Conservation (phyloP, 2,797 vertebrate species). For the Gambusia yucatana region DNA sequence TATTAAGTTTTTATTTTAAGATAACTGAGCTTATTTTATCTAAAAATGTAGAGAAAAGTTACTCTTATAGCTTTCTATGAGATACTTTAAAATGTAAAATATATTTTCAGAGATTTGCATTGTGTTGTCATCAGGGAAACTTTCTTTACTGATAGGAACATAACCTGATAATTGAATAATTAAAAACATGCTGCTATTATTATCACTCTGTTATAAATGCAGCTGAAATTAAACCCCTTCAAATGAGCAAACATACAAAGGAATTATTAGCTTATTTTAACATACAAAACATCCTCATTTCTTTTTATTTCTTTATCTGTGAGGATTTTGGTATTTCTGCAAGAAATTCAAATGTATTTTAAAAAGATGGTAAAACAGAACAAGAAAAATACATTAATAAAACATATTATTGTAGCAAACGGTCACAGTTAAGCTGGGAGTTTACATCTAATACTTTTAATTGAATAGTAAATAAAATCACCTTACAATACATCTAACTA, state of each 20-base stretch:
- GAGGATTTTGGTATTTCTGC: neutral
- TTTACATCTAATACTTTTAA: neutral
- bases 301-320: neutral
- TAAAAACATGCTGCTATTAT: neutral
- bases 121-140: neutral
- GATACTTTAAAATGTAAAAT: neutral
- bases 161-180: neutral
- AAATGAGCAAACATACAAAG: neutral
- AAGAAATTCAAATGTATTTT: neutral
- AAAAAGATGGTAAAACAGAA: neutral
- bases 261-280: neutral
- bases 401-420: neutral
- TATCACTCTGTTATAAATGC: neutral
- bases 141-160: neutral
- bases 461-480: neutral
- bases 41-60: neutral
- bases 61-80: neutral
- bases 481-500: neutral
- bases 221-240: neutral
- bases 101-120: neutral
- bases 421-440: neutral
- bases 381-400: neutral
- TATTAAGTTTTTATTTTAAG: neutral
- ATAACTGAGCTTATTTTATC: neutral
- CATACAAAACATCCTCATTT: neutral